Base-by-base conservation (phyloP, 2,113 vertebrate genomes). In the Oryzias javanicus region DNA sequence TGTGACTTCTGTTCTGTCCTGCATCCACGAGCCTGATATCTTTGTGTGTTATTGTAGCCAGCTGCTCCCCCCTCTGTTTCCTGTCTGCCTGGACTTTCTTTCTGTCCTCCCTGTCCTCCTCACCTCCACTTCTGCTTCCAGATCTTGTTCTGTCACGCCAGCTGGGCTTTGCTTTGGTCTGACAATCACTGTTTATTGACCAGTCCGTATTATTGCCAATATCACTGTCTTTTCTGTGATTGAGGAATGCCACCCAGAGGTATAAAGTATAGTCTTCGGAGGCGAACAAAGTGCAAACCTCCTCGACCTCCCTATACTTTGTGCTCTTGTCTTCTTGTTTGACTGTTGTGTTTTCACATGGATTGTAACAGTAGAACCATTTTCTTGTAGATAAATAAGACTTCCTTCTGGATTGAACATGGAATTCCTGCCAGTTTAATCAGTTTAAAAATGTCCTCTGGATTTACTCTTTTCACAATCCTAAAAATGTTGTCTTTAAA, bases 321-420 rank as follows among this genome's bases (percentile, higher is more conserved):
- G 70, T 89, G 85, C 64, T n/a, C 77, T 12, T 83, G 49, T 67
- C 41, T 77, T 25, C 81, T 51, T 82, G 69, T 84, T 53, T 77
- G 42, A 52, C 52, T 62, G 79, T 96, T 96, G 95, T 96, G 92
- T 95, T 95, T 98, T 94, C 96, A 98, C 97, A 97, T 98, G 96
- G 93, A 93, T 92, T 67, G 50, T 20, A 76, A 7, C 45, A 17
- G 7, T 19, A 10, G 22, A 72, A 50, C 61, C 17, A 16, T 29
- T 4, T 53, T 57, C 69, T 56, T 15, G n/a, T 17, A 48, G 2
- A 14, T 19, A 49, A 49, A 42, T 16, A 16, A 46, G 50, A 40
- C 42, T 16, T 62, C 49, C 17, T 17, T 27, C 57, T 19, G 14
- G 41, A 62, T 61, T 42, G 14, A 55, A 42, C 42, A 55, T 44